Evolutionary conservation across 2,113 vertebrate species (phyloP).

Genomic region (Rallus limicola): DNA sequence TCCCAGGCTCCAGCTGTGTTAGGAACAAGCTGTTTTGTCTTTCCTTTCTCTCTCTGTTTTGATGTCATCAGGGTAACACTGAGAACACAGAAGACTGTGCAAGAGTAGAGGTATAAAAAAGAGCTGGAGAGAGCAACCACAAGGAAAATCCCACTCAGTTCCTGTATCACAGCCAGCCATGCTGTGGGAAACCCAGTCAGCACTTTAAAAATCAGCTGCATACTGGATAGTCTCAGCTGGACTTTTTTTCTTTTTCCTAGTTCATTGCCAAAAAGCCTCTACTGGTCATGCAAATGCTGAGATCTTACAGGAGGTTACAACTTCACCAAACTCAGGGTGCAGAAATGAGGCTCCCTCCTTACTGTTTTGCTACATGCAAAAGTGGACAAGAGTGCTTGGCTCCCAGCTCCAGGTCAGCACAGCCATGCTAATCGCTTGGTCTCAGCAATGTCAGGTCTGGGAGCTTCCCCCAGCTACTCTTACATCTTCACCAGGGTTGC

Average conservation of each 20-base stretch:
- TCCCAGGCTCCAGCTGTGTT: background rate
- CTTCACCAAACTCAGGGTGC: background rate
- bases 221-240: background rate
- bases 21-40: background rate
- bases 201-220: background rate
- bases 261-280: background rate
- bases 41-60: background rate
- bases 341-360: background rate
- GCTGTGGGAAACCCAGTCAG: background rate
- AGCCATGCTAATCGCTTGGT: rapidly evolving
- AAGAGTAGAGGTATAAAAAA: background rate
- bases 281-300: background rate
- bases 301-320: background rate
- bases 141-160: background rate
- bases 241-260: background rate
- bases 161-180: background rate
- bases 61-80: background rate
- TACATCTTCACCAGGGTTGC: background rate
- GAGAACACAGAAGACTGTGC: background rate
- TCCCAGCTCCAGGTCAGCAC: background rate
- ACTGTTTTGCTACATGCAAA: background rate
- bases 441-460: background rate
- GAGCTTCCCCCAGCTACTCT: background rate
- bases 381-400: background rate
- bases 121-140: background rate